These are phyloP conservation scores for Anolis sagrei DNA, from an alignment of 2,113 vertebrate genomes.

Conservation along the genomic window DNA sequence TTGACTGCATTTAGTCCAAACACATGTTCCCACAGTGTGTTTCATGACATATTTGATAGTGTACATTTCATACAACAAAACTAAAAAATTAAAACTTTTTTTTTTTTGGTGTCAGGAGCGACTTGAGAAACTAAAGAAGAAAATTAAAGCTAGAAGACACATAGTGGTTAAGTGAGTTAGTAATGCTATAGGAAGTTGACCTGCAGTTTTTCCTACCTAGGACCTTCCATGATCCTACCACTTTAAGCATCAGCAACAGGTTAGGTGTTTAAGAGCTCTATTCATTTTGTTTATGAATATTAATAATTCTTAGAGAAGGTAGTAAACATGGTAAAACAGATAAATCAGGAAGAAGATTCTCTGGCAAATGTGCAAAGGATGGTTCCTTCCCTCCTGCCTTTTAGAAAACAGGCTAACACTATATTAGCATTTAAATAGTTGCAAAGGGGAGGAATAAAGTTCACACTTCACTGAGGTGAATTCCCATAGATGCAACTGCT, in stretches of 20 bases:
- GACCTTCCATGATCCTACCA: conserved; percentile 7
- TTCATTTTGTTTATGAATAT: background rate
- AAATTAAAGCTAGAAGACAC: conserved; percentile 32
- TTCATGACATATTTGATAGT: conserved; percentile 8
- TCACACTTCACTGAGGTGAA: conserved; percentile 50
- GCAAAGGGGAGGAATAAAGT: conserved; percentile 39
- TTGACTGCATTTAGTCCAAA: conserved; percentile 41
- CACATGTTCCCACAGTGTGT: conserved; percentile 44
- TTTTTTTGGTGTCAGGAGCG: too few species aligned
- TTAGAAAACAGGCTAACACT: conserved; percentile 37
- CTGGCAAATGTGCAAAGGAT: background rate
- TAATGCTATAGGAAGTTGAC: conserved; percentile 4
- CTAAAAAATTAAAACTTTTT: too few species aligned
- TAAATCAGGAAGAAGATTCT: too few species aligned
- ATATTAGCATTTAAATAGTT: conserved; percentile 34
- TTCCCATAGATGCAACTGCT: conserved; percentile 62
- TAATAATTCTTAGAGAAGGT: background rate
- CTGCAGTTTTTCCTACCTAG: conserved; percentile 8
- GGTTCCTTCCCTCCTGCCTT: background rate
- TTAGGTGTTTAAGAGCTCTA: background rate
- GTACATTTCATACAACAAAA: background rate
- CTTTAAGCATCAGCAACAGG: conserved; percentile 24
- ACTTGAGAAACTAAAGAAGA: too few species aligned
- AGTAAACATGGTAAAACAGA: too few species aligned
- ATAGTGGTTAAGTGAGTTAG: conserved; percentile 22